Evolutionary conservation across 2,888 invertebrate genomes (phyloP).

Genomic region (Alitta virens): DNA sequence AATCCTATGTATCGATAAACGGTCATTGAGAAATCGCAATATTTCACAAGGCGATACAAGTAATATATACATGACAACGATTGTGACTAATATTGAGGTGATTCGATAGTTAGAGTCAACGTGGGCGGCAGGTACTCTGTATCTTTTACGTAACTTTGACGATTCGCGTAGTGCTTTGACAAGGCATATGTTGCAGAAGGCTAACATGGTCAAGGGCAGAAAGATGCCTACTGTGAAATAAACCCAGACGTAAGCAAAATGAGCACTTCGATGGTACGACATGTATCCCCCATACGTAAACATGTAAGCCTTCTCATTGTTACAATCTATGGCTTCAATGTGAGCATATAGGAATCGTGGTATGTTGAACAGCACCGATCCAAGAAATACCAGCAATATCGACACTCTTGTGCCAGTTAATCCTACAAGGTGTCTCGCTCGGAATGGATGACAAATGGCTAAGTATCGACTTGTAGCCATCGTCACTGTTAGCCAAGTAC

Average conservation of each 20-base stretch:
- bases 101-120: slow-evolving; percentile 37
- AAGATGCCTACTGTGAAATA: slow-evolving; percentile 24
- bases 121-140: slow-evolving; percentile 38
- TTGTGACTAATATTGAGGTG: slow-evolving; percentile 48
- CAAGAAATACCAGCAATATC: slow-evolving; percentile 31
- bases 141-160: slow-evolving; percentile 37
- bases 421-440: slow-evolving; percentile 67
- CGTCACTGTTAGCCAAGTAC: slow-evolving; percentile 73
- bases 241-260: slow-evolving; percentile 21
- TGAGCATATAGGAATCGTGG: slow-evolving; percentile 22
- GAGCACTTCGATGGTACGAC: not conserved
- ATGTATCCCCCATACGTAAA: not conserved
- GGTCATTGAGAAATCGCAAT: slow-evolving; percentile 34
- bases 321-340: slow-evolving; percentile 21
- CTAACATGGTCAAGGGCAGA: slow-evolving; percentile 39
- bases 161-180: slow-evolving; percentile 47
- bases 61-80: slow-evolving; percentile 50
- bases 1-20: not conserved
- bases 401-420: slow-evolving; percentile 42
- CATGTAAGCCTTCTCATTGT: slow-evolving; percentile 11
- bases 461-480: slow-evolving; percentile 73
- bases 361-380: slow-evolving; percentile 26
- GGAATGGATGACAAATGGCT: slow-evolving; percentile 73
- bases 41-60: slow-evolving; percentile 52
- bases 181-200: slow-evolving; percentile 49